Evolutionary conservation across 2,888 invertebrate genomes (phyloP), one percentile per base, ranked within the genome.

Genomic region (Athetis lepigone): DNA sequence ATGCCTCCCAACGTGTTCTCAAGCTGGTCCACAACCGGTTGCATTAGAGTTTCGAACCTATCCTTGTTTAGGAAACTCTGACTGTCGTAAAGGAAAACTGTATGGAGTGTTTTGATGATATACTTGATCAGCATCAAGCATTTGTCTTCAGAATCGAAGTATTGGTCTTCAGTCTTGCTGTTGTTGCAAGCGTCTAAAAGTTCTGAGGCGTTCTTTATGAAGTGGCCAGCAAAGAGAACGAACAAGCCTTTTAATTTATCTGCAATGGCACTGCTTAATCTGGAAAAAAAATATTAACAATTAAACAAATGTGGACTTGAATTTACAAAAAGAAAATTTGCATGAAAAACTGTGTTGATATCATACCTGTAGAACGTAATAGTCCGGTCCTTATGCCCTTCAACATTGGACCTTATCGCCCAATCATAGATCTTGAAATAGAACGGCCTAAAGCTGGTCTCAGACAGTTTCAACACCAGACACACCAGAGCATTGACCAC

Each of bases 351-450:
- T 33, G 13, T 33, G 33, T 33, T 4, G 11, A 33, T 11, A 49
- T 27, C 86, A 78, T 88, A 96, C 96, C 97, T 96, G 88, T 98
- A 98, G 89, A 98, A 99, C 0, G 98, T 98, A 51, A 98, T 97
- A 11, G 96, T 92, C 62, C 98, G 94, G 62, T 97, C 96, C 59
- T 96, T 96, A 54, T 96, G 95, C 50, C 95, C 94, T 60, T 95
- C 94, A 79, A 95, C 93, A 68, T 96, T 95, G 59, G 95, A 93
- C 70, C 96, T 95, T 43, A 96, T 95, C 0, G 98, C 98, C 99
- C 99, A 99, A 84, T 98, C 97, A 87, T 97, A 98, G 16, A 99
- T 95, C 92, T 97, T 97, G 82, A 97, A 97, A 90, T 98, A 98
- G 81, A 99, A 96, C 0, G 99, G 98, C 69, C 98, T 96, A 91